Base-by-base conservation (phyloP, 2,113 vertebrate species). In the Microtus montanus region DNA sequence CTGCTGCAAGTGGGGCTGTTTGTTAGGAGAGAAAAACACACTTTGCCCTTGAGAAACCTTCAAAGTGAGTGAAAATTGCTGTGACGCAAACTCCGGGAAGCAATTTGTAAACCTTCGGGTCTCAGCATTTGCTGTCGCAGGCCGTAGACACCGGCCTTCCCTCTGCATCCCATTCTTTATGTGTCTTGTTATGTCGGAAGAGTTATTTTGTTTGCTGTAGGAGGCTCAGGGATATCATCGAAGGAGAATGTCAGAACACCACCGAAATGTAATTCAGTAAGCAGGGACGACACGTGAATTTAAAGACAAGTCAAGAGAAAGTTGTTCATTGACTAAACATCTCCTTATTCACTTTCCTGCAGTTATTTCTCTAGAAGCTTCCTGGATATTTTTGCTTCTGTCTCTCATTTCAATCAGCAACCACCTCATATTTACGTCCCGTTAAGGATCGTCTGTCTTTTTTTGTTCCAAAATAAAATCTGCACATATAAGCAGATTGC, bases 31-130 rank as follows among this genome's bases (percentile, higher is more conserved):
- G 28, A 30, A 49, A 44, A 96, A 93, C 70, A 92, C 82, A 83
- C 35, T 80, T 84, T 92, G 73, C 90, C 87, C 78, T 97, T 97
- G 79, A 94, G 95, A 80, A 96, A 83, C 89, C 93, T 96, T 95
- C 86, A 96, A 89, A 96, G 79, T 70, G 79, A 95, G 33, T 88
- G 75, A 95, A 96, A 97, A 96, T 96, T 88, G 89, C 87, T 95
- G 74, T 70, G 94, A 93, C 92, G 68, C 90, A 92, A 92, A 96
- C 90, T 90, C 20, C 35, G 85, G 24, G 77, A 96, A 98, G 91
- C 83, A 86, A 91, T 87, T 91, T 90, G 63, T 73, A 84, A 92
- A 71, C 52, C 96, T 97, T 90, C 68, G 41, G 89, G 94, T 41
- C 1, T 2, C 17, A 1, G 58, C 58, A n/a, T 47, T 85, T 47